Evolutionary conservation across 2,113 vertebrate species (phyloP), one percentile per base, ranked within the genome.

Genomic region (Tetraodon nigroviridis): DNA sequence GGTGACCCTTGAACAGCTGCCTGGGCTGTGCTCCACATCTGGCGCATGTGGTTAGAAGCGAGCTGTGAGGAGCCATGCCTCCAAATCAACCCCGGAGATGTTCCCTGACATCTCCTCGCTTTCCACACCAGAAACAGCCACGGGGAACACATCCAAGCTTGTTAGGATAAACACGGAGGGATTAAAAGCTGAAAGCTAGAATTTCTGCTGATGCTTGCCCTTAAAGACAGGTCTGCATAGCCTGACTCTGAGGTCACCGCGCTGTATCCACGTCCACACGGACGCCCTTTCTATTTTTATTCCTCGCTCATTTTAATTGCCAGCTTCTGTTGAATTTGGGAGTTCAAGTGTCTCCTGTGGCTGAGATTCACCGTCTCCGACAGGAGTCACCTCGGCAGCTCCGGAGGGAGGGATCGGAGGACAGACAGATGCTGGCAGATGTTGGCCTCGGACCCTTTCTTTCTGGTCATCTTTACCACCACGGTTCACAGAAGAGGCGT

Each of bases 191-290:
- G 18, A 8, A 19, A 24, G 18, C 6, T 17, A 21, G 20, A 2
- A 15, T 44, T 16, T 7, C 14, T 40, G n/a, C 40, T 15, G 24
- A 40, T 22, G 0, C 16, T 58, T 44, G 21, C 44, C n/a, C 42
- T 20, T 48, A 2, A 2, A 6, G 2, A 46, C n/a, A 46, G 53
- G 13, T 7, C 56, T 24, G 53, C 57, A 61, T 60, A 69, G 53
- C 41, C 64, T 61, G 61, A 67, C 71, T 10, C 60, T 68, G 56
- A 71, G 54, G 19, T 59, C 64, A 50, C 65, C 51, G 68, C 68
- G 71, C 58, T 72, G 64, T 58, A 64, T 65, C 73, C 71, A 80
- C 67, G 58, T 75, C 51, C 5, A 51, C 58, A 61, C 59, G 54
- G 58, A 45, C 51, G 0, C 41, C 6, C 21, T 6, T 6, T 47